Evolutionary conservation across 2,888 invertebrate genomes (phyloP), one percentile per base, ranked within the genome.

Genomic region (Celastrina argiolus): DNA sequence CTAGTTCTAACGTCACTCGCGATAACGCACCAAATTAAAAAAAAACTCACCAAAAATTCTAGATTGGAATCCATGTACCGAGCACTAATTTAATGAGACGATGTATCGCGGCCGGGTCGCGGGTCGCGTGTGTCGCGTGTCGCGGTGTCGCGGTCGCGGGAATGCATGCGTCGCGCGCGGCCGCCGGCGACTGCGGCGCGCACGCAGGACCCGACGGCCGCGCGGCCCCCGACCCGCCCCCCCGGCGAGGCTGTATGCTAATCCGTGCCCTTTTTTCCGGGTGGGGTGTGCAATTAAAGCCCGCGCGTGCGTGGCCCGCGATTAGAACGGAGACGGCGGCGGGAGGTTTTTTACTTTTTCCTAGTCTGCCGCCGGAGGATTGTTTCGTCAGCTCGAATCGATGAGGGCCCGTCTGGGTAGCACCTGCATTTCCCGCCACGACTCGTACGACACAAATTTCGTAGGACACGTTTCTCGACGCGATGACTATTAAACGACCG

Each of bases 281-380:
- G 87, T 85, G 80, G 84, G 88, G 88, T 88, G 85, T 87, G 89
- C 90, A 90, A 91, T 90, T 91, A 90, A 89, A 89, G 88, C 79
- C 86, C 89, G 90, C 90, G 90, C 90, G 89, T 88, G 90, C 89
- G 90, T 87, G 88, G 87, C 84, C 82, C 80, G 85, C 89, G 90
- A 91, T 91, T 91, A 91, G 90, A 87, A 88, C 82, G 82, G 87
- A 87, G 88, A 87, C 87, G 84, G 84, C 87, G 84, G 84, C 88
- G 88, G 87, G 89, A 87, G 87, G 82, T 85, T 87, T 88, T 90
- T 86, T 85, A 83, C 84, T 84, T 85, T 86, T 90, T 89, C 84
- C 90, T 89, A 91, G 90, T 90, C 90, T 88, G 87, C 84, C 75
- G 74, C 76, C 73, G 74, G 74, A 73, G 74, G 77, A 75, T 73